Evolutionary conservation across 2,888 invertebrate species (phyloP).

Genomic region (Sussaba pulchella): DNA sequence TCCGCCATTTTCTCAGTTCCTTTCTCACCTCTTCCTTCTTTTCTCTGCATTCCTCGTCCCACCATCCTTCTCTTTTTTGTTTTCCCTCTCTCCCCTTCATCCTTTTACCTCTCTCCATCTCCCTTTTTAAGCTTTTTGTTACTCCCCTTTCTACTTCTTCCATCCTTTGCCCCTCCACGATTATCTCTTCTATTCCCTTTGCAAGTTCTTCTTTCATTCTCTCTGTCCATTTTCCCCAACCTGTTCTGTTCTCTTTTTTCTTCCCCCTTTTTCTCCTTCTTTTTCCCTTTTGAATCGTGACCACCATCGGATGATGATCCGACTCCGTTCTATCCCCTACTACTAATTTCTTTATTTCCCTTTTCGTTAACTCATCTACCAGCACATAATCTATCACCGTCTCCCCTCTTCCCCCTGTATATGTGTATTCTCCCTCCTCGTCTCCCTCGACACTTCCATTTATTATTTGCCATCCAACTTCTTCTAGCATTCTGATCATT

Average conservation of each 20-base stretch:
- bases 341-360: constrained; percentile 53
- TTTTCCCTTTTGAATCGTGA: too few relatives aligned
- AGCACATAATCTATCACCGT: too few relatives aligned
- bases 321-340: constrained; percentile 57
- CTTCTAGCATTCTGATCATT: constrained; percentile 51
- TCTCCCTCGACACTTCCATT: too few relatives aligned
- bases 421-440: too few relatives aligned
- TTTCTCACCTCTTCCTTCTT: constrained; percentile 11
- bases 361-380: constrained; percentile 60
- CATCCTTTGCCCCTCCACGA: background rate
- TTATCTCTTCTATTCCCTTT: background rate
- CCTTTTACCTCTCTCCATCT: background rate
- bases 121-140: constrained; percentile 6
- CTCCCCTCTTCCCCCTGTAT: too few relatives aligned
- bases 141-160: background rate
- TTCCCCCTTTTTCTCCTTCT: constrained; percentile 23
- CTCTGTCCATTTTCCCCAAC: too few relatives aligned
- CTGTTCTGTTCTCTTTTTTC: constrained; percentile 17
- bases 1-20: too few relatives aligned
- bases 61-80: constrained; percentile 8
- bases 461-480: too few relatives aligned
- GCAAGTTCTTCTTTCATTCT: background rate
- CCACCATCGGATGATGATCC: constrained; percentile 58
- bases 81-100: background rate
- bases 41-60: constrained; percentile 7